Base-by-base conservation (phyloP, 2,888 invertebrate species). In the Heliconius charithonia region DNA sequence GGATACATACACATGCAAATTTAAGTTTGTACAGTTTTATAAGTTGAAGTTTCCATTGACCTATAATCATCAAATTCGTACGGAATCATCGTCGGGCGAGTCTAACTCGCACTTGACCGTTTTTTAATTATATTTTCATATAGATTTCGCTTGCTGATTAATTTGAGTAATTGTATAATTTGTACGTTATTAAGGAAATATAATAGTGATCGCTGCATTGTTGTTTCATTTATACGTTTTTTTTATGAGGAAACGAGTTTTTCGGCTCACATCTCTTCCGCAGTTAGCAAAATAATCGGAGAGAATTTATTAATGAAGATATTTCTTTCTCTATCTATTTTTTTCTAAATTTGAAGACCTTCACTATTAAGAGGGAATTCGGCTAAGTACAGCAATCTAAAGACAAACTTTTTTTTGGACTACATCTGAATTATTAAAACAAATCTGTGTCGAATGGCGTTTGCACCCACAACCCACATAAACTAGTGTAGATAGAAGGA, bases 151-250 rank as follows among this genome's bases (percentile, higher is more conserved):
- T 45, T 41, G 69, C 6, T 37, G n/a, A 41, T 37, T 37, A 67
- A n/a, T 41, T 25, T 69, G 13, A 12, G 25, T 69, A 13, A 41
- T 69, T 41, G 16, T 69, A 25, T 69, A 69, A 67, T 67, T 67
- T 67, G 32, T n/a, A 13, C 12, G 9, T 67, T 67, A 67, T 67
- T 67, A 67, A 67, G 67, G 37, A 41, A 41, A 63, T 63, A 63
- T 63, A 27, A 27, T 6, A 63, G 51, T 19, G 51, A 51, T 51
- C 19, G 19, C 51, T 22, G 3, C 51, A 63, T 63, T 25, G 63
- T 63, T 16, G 6, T 25, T 63, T 27, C 12, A 13, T 63, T 63
- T 63, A 63, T 27, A 13, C 7, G 12, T 62, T 51, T 19, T 13
- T 51, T 16, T 59, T 59, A 10, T 10, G 4, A 59, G 59, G 59